phyloP scores from a whole-genome alignment of 2,888 invertebrate genomes.

The Tetragonisca angustula region DNA sequence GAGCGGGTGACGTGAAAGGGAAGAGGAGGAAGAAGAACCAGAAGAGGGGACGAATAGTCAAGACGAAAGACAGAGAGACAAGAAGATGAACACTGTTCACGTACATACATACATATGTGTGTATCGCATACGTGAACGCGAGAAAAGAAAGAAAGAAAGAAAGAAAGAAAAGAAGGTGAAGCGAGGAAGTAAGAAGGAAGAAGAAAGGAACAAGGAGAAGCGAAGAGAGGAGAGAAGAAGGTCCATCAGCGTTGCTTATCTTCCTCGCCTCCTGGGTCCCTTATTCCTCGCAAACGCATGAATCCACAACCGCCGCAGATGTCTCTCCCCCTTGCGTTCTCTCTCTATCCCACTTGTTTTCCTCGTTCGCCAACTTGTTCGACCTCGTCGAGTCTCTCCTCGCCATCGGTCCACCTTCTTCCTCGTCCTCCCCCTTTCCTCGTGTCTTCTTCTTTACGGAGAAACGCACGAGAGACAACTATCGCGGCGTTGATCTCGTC shows the following conservation, averaged over 20 bases:
- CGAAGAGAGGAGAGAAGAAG: conserved; percentile 47
- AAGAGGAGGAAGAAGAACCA: conserved; percentile 32
- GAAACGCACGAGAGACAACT: conserved; percentile 75
- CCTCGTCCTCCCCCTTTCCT: conserved; percentile 31
- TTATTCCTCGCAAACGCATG: conserved; percentile 78
- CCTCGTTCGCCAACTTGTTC: conserved; percentile 33
- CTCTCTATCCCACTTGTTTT: conserved; percentile 49
- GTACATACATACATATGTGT: not conserved
- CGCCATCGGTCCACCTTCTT: conserved; percentile 37
- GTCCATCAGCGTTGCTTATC: conserved; percentile 76
- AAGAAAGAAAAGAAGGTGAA: conserved; percentile 3
- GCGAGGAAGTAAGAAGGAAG: conserved; percentile 47
- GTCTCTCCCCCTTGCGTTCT: conserved; percentile 55
- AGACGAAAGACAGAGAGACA: not conserved
- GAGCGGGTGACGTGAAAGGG: conserved; percentile 75
- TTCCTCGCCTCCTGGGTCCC: conserved; percentile 73
- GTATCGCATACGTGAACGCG: not conserved
- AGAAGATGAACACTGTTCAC: not conserved
- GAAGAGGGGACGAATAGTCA: not conserved
- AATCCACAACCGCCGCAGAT: conserved; percentile 68
- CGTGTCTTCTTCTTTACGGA: conserved; percentile 52
- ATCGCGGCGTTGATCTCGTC: conserved; percentile 81
- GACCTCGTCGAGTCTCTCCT: not conserved
- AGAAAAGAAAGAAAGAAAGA: not conserved
- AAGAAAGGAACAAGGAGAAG: conserved; percentile 4